phyloP scores from a whole-genome alignment of 2,888 invertebrate genomes.

The Mesochorus sp. region DNA sequence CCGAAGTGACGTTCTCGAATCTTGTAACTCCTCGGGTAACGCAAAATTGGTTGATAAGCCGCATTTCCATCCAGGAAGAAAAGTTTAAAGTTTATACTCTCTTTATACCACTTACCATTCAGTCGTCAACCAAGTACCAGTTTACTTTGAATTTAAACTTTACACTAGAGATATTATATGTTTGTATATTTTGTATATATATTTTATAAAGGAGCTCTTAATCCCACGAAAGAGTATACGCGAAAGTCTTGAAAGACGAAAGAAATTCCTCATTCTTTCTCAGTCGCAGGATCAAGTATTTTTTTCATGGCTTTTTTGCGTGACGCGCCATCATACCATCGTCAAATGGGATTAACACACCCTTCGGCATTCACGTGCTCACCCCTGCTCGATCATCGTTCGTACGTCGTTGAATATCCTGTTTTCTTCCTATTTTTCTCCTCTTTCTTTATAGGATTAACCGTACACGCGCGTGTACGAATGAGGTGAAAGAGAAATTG shows the following conservation, averaged over 20 bases:
- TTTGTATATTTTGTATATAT: background rate
- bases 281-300: background rate
- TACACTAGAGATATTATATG: no score
- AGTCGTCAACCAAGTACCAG: background rate
- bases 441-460: conserved; percentile 1
- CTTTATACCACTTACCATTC: background rate
- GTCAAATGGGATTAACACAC: conserved; percentile 53
- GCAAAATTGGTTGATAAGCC: conserved; percentile 40
- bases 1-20: conserved; percentile 20
- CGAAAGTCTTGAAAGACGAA: background rate
- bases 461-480: background rate
- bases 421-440: conserved; percentile 4
- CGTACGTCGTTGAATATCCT: conserved; percentile 15
- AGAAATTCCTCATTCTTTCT: conserved; percentile 18
- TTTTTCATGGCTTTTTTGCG: conserved; percentile 9
- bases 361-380: conserved; percentile 7
- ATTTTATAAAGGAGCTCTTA: background rate
- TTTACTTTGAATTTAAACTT: background rate
- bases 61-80: background rate
- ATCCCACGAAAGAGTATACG: conserved; percentile 26
- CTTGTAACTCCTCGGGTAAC: background rate
- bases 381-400: conserved; percentile 37
- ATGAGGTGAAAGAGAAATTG: conserved; percentile 24
- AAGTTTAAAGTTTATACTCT: conserved; percentile 15
- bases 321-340: conserved; percentile 28